Evolutionary conservation across 2,113 vertebrate genomes (phyloP).

Genomic region (Genyomyrus donnyi): DNA sequence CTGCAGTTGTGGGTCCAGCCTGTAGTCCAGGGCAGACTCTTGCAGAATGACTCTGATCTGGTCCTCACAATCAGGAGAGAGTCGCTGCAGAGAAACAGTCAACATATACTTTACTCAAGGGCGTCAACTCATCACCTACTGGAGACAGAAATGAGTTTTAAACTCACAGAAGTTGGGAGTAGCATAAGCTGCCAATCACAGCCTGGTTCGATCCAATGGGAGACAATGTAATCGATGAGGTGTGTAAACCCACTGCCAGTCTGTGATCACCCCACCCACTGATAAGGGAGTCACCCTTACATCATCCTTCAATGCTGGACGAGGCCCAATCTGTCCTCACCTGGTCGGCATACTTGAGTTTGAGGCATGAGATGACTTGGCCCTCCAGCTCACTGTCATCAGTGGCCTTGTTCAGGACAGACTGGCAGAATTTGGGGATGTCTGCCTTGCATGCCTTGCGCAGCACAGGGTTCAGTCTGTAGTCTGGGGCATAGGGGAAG

Average conservation of each 20-base stretch:
- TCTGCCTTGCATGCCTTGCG: conserved; percentile 95
- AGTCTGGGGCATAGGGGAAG: conserved; percentile 62
- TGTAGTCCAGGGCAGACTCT: conserved; percentile 91
- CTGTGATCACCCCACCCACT: background rate
- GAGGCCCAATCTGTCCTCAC: conserved; percentile 43
- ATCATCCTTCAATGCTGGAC: background rate
- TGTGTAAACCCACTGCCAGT: background rate
- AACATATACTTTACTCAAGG: background rate
- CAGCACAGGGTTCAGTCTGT: conserved; percentile 86
- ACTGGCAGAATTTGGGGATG: conserved; percentile 94
- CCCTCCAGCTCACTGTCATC: conserved; percentile 89
- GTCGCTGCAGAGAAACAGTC: conserved; percentile 60
- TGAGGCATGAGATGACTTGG: conserved; percentile 91
- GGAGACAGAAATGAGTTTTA: background rate
- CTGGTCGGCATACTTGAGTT: conserved; percentile 94
- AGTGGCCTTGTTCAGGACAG: conserved; percentile 77
- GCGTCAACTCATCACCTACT: background rate
- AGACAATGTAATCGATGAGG: background rate
- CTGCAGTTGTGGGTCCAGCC: conserved; percentile 93
- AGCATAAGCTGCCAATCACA: background rate
- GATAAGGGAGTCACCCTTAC: background rate
- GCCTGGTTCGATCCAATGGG: background rate
- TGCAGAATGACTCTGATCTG: conserved; percentile 92
- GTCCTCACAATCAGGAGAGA: conserved; percentile 91
- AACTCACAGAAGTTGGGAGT: background rate